Percentiles rank a stretch among this genome's conserved stretches.
Evolutionary conservation across 1,140 invertebrate genomes (phyloP).

Genomic region (Lutraria rhynchaena): DNA sequence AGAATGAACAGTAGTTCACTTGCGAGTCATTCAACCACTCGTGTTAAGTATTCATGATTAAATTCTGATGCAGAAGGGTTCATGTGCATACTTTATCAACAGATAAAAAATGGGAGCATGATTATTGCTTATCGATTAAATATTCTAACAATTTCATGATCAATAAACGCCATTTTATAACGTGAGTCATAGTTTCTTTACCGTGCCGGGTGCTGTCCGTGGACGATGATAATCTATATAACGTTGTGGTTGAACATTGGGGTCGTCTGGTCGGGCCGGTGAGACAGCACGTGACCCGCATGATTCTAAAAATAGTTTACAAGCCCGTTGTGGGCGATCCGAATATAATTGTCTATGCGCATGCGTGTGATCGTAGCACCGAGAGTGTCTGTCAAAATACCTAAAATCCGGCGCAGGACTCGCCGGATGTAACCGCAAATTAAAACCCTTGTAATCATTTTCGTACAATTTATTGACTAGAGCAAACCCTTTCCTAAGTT

Average conservation of each 20-base stretch:
- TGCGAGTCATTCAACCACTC: too few relatives aligned
- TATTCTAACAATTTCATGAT: not conserved
- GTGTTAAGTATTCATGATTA: too few relatives aligned
- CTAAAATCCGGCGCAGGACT: conserved; percentile 67
- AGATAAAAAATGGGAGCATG: not conserved
- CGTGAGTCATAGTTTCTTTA: conserved; percentile 45
- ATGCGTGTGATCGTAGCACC: conserved; percentile 66
- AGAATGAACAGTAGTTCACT: too few relatives aligned
- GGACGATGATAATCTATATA: conserved; percentile 69
- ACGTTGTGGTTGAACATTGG: conserved; percentile 63
- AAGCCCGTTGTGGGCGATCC: conserved; percentile 64
- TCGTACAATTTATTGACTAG: conserved; percentile 70
- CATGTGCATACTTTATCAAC: too few relatives aligned
- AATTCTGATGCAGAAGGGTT: too few relatives aligned
- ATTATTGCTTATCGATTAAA: not conserved
- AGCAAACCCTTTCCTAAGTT: conserved; percentile 64
- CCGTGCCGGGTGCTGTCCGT: conserved; percentile 62
- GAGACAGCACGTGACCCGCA: conserved; percentile 59
- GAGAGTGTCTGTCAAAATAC: conserved; percentile 67
- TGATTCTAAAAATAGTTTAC: conserved; percentile 58
- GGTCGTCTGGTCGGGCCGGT: conserved; percentile 46
- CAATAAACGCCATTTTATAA: not conserved
- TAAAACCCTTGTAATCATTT: conserved; percentile 46
- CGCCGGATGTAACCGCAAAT: conserved; percentile 65
- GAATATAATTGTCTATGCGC: conserved; percentile 58